Evolutionary conservation across 2,888 invertebrate genomes (phyloP), one percentile per base, ranked within the genome.

Genomic region (Xestia rhomboidea): DNA sequence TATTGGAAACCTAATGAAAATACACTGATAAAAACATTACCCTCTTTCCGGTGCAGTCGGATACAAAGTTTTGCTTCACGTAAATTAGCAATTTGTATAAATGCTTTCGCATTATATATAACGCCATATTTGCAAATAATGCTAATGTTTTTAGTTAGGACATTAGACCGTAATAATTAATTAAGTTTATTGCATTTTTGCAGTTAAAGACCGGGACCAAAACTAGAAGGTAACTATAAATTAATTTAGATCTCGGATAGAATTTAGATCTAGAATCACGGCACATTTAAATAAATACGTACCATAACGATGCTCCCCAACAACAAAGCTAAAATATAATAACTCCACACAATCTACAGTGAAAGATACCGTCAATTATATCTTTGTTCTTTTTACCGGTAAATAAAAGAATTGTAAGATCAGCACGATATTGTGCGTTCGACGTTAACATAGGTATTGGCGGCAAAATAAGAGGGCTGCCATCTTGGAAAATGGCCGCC

Each of bases 401-500:
- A 88, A 84, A 82, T 83, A 88, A 84, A 85, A 77, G 77, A 78
- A 75, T 77, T 69, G 66, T 21, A 67, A 81, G 85, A 84, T 86
- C 82, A 70, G 81, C 85, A 66, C 70, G 86, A 86, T 87, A 87
- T 68, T 76, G 79, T 78, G 76, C 62, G 68, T 57, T 68, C 81
- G 89, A 87, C 85, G 72, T 87, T 85, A 88, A 87, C 89, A 86
- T 85, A 87, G 84, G 79, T 88, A 83, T 69, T 82, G 87, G 76
- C 86, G 80, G 86, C 63, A 63, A 83, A 85, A 73, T 81, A 83
- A 86, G 78, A 83, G 74, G 49, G 73, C 83, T 70, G 87, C 89
- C 88, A 88, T 90, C 87, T 91, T 90, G 87, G 81, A 88, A 88
- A 86, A 90, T 85, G 87, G 88, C 88, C 82, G 86, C 83, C 75